These are phyloP conservation scores for Eristalis tenax DNA, from an alignment of 2,888 invertebrate genomes.

Conservation along the genomic window DNA sequence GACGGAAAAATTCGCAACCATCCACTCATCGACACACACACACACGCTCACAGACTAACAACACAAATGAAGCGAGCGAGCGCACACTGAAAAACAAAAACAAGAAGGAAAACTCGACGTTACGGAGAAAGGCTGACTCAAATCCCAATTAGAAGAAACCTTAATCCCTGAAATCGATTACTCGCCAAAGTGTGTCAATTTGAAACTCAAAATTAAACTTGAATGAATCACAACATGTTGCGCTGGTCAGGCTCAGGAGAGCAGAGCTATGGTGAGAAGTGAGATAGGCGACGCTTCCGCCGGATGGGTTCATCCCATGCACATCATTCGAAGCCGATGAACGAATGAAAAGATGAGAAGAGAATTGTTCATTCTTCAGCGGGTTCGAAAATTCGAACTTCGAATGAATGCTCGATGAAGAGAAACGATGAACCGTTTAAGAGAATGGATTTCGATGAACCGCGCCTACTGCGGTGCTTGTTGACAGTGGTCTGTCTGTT, in stretches of 20 bases:
- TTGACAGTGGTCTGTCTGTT: not conserved
- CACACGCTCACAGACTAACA: no score
- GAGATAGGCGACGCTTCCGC: not conserved
- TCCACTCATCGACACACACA: no score
- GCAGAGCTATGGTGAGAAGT: not conserved
- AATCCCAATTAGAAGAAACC: conserved; percentile 71
- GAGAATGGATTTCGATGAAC: conserved; percentile 4
- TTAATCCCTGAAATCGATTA: conserved; percentile 70
- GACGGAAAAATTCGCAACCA: conserved; percentile 1
- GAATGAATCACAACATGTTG: conserved; percentile 72
- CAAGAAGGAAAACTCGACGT: conserved; percentile 37
- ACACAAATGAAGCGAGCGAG: not conserved
- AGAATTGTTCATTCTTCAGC: not conserved
- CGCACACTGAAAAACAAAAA: not conserved
- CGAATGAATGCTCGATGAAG: not conserved
- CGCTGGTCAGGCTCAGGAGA: conserved; percentile 28
- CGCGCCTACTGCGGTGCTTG: not conserved
- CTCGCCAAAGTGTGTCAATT: conserved; percentile 72
- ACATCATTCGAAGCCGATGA: not conserved
- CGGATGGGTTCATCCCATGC: not conserved
- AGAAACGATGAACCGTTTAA: not conserved
- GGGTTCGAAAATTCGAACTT: conserved; percentile 28
- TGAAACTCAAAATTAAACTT: conserved; percentile 70
- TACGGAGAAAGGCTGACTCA: conserved; percentile 62
- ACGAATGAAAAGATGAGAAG: not conserved